Base-by-base conservation (phyloP, 2,797 vertebrate species). In the Thaleichthys pacificus region DNA sequence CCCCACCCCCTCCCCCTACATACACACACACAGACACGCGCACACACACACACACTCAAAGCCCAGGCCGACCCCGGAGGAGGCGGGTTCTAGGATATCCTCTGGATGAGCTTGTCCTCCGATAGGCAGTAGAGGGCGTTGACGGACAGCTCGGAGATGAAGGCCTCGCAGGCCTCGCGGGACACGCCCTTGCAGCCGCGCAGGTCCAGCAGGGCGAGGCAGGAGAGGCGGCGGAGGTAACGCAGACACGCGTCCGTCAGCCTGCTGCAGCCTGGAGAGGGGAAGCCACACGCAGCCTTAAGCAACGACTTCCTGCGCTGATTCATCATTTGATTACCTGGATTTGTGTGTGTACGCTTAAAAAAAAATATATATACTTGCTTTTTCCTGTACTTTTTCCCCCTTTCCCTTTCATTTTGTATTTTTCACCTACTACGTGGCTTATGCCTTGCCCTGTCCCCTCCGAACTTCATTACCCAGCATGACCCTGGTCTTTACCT, bases 51-150 rank as follows among this genome's bases (percentile, higher is more conserved):
- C 38, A 2, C 49, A 61, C 67, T 61, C 61, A 35, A 5, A 60
- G 51, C 76, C 70, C 38, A 63, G 42, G 66, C 21, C 68, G 8
- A 21, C 66, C 38, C 66, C 71, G 71, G 68, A 79, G 68, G 74
- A 72, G 57, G 70, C 14, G 17, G 17, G 54, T 77, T 89, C 80
- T 96, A 99, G 80, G 96, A 98, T 94, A 99, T 98, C 92, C 96
- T 95, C 93, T 98, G 96, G 87, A 99, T 97, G 89, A 98, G 94
- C 90, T 97, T 98, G 89, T 99, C 97, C 19, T 98, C 97, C 2
- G 97, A 98, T 82, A 99, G 95, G 94, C 96, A 99, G 94, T 97
- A 99, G 85, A 99, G 96, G 74, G 94, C 95, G 90, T 96, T 98
- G 92, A 98, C 95, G 11, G 96, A 98, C 88, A 98, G 92, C 93